Percentiles rank a stretch among this genome's conserved stretches.
phyloP scores from a whole-genome alignment of 1,140 invertebrate genomes.

The Leptopilina boulardi region DNA sequence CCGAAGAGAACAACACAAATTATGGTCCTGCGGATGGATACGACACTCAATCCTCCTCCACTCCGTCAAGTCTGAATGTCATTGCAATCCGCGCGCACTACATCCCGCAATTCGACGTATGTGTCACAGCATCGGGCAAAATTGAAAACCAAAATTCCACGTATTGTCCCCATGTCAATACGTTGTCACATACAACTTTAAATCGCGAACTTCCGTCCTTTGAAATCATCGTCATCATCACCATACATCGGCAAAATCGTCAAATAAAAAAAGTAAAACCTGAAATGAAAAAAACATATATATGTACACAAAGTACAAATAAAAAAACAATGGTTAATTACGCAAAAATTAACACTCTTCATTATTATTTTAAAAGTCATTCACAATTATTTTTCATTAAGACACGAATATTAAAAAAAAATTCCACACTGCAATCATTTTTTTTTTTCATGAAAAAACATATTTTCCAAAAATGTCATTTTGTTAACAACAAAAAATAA shows the following conservation, averaged over 20 bases:
- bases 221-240: conserved; percentile 52
- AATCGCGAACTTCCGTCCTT: conserved; percentile 52
- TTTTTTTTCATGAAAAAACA: too few relatives aligned
- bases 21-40: conserved; percentile 56
- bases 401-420: too few relatives aligned
- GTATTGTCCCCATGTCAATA: conserved; percentile 71
- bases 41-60: conserved; percentile 65
- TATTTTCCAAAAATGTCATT: too few relatives aligned
- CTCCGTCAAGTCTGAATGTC: conserved; percentile 72
- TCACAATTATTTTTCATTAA: too few relatives aligned
- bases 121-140: conserved; percentile 69
- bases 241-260: conserved; percentile 36
- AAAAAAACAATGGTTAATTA: conserved; percentile 24
- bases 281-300: conserved; percentile 36
- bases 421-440: too few relatives aligned
- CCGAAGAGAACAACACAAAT: conserved; percentile 60
- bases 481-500: too few relatives aligned
- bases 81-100: conserved; percentile 70
- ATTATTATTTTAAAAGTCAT: too few relatives aligned
- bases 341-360: too few relatives aligned
- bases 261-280: background rate
- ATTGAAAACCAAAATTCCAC: conserved; percentile 74
- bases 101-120: conserved; percentile 64
- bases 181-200: conserved; percentile 61
- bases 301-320: conserved; percentile 27